phyloP scores from a whole-genome alignment of 2,888 invertebrate genomes.

The Chorisops tibialis region DNA sequence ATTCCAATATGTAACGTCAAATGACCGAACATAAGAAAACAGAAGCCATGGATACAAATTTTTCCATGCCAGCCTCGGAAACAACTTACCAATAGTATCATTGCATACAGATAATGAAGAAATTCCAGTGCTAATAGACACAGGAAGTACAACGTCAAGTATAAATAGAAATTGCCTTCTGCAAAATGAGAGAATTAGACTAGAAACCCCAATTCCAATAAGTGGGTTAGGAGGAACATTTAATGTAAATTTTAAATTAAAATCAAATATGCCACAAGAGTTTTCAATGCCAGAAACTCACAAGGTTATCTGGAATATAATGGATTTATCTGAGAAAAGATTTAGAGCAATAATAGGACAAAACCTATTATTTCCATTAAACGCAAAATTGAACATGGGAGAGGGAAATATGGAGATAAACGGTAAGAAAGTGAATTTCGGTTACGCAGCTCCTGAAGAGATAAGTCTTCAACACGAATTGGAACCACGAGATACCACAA shows the following conservation, averaged over 20 bases:
- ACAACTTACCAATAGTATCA: background rate
- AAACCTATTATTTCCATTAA: background rate
- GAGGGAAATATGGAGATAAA: background rate
- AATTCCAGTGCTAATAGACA: background rate
- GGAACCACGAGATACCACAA: background rate
- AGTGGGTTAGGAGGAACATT: background rate
- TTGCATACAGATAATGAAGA: background rate
- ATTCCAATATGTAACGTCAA: background rate
- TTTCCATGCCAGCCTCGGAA: background rate
- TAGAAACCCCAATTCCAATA: background rate
- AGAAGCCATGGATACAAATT: constrained; percentile 4
- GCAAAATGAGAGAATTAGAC: too few relatives aligned
- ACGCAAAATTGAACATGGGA: background rate
- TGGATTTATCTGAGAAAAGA: background rate
- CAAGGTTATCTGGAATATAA: background rate
- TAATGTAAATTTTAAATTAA: background rate
- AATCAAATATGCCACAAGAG: background rate
- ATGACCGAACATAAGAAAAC: background rate
- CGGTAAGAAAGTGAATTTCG: background rate
- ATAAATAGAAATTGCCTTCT: background rate
- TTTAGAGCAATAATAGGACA: constrained; percentile 1
- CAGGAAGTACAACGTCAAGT: background rate
- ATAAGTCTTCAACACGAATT: background rate
- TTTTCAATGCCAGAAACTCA: background rate
- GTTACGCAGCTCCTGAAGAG: background rate